Conservation (phyloP, 2,888 invertebrate genomes). For the Aspidiotus rigidus region DNA sequence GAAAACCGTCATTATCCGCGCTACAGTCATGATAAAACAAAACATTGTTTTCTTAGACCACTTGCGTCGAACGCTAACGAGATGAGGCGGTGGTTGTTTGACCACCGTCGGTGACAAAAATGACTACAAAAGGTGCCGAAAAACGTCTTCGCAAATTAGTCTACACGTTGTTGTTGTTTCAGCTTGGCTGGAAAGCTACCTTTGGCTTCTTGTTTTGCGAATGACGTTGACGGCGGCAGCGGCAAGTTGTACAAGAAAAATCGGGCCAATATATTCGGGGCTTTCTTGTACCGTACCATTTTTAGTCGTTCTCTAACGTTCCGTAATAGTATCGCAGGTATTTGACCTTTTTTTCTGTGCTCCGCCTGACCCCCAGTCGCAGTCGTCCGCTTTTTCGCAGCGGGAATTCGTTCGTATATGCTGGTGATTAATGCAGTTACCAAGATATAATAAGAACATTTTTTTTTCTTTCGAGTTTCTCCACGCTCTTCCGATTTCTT, state of each 20-base stretch:
- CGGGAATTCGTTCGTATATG: conserved; percentile 17
- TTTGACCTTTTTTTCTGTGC: conserved; percentile 24
- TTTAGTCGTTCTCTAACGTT: no score
- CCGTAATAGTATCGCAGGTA: conserved; percentile 19
- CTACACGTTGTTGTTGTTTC: conserved; percentile 17
- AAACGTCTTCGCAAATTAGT: conserved; percentile 26
- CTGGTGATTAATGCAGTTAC: conserved; percentile 31
- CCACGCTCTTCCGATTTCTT: conserved; percentile 6
- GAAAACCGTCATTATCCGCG: no score
- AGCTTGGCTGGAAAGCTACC: neutral
- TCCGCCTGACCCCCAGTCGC: conserved; percentile 9
- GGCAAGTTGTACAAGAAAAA: no score
- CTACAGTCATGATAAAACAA: no score
- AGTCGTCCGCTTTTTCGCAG: conserved; percentile 27
- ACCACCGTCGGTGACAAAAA: no score
- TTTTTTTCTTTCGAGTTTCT: conserved; percentile 19
- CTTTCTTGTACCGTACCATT: no score
- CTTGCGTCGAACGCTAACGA: no score
- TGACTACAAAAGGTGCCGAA: conserved; percentile 23
- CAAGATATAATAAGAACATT: conserved; percentile 28
- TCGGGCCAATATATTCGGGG: no score
- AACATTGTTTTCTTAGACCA: no score
- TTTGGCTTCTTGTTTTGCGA: no score
- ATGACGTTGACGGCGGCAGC: no score
- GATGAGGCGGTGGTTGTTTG: no score